Base-by-base conservation (phyloP, 2,113 vertebrate species). In the Lanius ludovicianus region DNA sequence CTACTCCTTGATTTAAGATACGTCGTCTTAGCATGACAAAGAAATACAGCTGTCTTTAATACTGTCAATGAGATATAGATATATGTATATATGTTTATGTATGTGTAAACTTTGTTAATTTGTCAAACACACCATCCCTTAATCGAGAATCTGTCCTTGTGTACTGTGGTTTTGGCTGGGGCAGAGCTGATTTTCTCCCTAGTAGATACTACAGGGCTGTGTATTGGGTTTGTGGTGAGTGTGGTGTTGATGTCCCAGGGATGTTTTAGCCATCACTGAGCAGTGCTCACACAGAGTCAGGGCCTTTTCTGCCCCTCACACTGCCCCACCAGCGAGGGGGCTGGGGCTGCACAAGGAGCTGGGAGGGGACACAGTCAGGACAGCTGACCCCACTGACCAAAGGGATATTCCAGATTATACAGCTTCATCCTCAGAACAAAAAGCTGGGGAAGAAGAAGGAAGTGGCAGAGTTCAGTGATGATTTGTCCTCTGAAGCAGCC, bases 311-410 rank as follows among this genome's bases (percentile, higher is more conserved):
- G 25, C 4, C 21, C 15, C 56, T 63, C 20, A 30, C 19, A 20
- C 4, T 0, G 0, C 25, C 67, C 44, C 50, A 31, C 3, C 50
- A 37, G 31, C 0, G 2, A 41, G 41, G 30, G 35, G 35, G 9
- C 17, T 35, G 25, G 11, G 14, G 16, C 2, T 41, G 25, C 13
- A 25, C 46, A 31, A 6, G 18, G 46, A 28, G 15, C 8, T 70
- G 67, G 30, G 28, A 67, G n/a, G 28, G n/a, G 25, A 3, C 46
- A 25, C 53, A 75, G 46, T 13, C 10, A 12, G 46, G 13, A 7
- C 39, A 25, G 33, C 2, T n/a, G 46, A 21, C 20, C 22, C 39
- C 25, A 3, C 46, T 68, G 46, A n/a, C 4, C 39, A 39, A 67
- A 60, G n/a, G 20, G 11, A 25, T 30, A 15, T 60, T 68, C 6